phyloP scores from a whole-genome alignment of 2,888 invertebrate genomes.

The Pycnomerus fuliginosus region DNA sequence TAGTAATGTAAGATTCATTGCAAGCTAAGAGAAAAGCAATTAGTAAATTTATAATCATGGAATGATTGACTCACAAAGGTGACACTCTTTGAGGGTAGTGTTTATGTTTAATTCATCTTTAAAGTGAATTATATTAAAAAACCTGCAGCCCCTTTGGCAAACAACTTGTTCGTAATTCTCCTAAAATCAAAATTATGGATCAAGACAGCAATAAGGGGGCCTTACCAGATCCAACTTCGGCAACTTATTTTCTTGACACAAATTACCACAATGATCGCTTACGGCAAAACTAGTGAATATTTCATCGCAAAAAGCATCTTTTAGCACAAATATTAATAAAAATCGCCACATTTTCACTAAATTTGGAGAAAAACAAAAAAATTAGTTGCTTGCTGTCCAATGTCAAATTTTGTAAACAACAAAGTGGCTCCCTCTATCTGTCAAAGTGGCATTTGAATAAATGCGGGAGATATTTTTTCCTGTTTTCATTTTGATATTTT shows the following conservation, averaged over 20 bases:
- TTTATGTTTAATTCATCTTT: slow-evolving; percentile 40
- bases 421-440: slow-evolving; percentile 9
- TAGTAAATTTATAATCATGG: slow-evolving; percentile 9
- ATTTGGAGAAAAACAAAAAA: background rate
- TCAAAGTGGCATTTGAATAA: slow-evolving; percentile 9
- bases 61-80: slow-evolving; percentile 39
- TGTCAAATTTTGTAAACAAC: background rate
- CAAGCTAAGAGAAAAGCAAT: slow-evolving; percentile 33
- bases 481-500: background rate
- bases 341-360: slow-evolving; percentile 14
- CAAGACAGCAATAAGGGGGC: no score
- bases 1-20: slow-evolving; percentile 36
- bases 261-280: slow-evolving; percentile 31
- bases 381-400: slow-evolving; percentile 2
- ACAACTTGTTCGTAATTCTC: slow-evolving; percentile 39
- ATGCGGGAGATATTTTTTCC: slow-evolving; percentile 7
- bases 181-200: slow-evolving; percentile 28
- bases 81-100: slow-evolving; percentile 40
- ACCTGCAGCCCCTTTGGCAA: slow-evolving; percentile 45
- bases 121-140: slow-evolving; percentile 43
- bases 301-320: slow-evolving; percentile 13
- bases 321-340: slow-evolving; percentile 10
- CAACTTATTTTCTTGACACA: slow-evolving; percentile 32
- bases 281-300: slow-evolving; percentile 15
- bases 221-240: slow-evolving; percentile 32